Evolutionary conservation across 2,113 vertebrate genomes (phyloP), one percentile per base, ranked within the genome.

Genomic region (Picathartes gymnocephalus): DNA sequence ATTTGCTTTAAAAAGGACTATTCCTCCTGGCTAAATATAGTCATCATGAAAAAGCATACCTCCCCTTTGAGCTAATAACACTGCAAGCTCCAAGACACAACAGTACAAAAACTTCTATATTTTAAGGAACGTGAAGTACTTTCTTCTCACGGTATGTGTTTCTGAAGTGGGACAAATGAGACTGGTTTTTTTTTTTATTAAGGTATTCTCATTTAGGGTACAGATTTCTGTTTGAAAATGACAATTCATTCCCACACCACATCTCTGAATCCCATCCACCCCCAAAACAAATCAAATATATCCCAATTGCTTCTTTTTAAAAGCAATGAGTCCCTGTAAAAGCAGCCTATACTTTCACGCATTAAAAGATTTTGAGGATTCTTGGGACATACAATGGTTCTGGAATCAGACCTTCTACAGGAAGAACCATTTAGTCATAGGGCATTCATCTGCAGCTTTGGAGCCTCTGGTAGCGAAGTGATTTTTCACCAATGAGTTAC

Each of bases 1-100:
- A 87, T 93, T 97, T 96, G 92, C 86, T 95, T 96, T 94, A 95
- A 92, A 97, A 97, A 96, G 89, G 86, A 92, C 91, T 94, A 91
- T 95, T 96, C 89, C 92, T 97, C 89, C 81, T 94, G 89, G 92
- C 88, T 96, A 97, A 95, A 96, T 94, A 96, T 27, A 97, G 92
- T 88, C 84, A 92, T 95, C 90, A 72, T 47, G 91, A 94, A 92
- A 95, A 97, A 93, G 81, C 57, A 54, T 60, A 90, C 74, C 79
- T 83, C 61, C 71, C 83, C 78, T 94, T 84, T 81, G 45, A 96
- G 84, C 68, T 92, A 96, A 58, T 90, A 92, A 95, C 62, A 79
- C 87, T 95, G 84, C 57, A 72, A 94, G 56, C 62, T 70, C 73
- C 70, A 91, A 81, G 79, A 95, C 77, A 87, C 48, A 81, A 57